Conservation (phyloP, 2,113 vertebrate genomes). For the Siniperca chuatsi region DNA sequence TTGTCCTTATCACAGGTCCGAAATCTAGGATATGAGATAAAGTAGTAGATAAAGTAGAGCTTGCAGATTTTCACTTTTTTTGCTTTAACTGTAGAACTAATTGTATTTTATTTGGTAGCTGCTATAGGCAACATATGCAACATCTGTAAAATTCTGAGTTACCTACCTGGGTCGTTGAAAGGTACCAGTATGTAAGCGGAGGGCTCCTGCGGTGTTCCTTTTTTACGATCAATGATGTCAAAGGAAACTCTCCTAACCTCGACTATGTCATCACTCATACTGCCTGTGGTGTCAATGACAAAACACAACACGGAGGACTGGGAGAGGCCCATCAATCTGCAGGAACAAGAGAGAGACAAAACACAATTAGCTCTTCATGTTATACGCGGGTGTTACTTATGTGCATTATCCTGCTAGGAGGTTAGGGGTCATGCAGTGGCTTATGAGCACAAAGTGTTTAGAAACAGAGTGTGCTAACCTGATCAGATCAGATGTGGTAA, state of each 20-base stretch:
- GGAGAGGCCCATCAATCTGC: conserved; percentile 69
- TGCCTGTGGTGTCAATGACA: conserved; percentile 77
- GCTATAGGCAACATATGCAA: no score
- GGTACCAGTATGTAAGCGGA: conserved; percentile 73
- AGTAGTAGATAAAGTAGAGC: no score
- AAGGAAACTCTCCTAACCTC: conserved; percentile 53
- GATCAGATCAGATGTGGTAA: not conserved
- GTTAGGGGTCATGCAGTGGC: no score
- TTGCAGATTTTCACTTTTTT: no score
- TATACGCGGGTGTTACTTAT: no score
- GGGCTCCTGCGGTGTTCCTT: conserved; percentile 58
- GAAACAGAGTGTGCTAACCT: no score
- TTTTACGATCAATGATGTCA: conserved; percentile 67
- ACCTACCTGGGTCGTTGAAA: conserved; percentile 75
- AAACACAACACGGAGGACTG: conserved; percentile 67
- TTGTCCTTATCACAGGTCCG: conserved; percentile 71
- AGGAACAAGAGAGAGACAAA: not conserved
- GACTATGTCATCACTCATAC: conserved; percentile 65
- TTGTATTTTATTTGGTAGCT: no score
- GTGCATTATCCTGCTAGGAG: not conserved
- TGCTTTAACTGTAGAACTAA: no score
- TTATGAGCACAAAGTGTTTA: no score
- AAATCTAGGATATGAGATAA: conserved; percentile 47
- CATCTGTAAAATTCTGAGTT: conserved; percentile 1
- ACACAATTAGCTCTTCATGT: not conserved